Percentiles rank a stretch among this genome's conserved stretches.
These are phyloP conservation scores for Phortica magna DNA, from an alignment of 2,888 invertebrate genomes.

Conservation along the genomic window DNA sequence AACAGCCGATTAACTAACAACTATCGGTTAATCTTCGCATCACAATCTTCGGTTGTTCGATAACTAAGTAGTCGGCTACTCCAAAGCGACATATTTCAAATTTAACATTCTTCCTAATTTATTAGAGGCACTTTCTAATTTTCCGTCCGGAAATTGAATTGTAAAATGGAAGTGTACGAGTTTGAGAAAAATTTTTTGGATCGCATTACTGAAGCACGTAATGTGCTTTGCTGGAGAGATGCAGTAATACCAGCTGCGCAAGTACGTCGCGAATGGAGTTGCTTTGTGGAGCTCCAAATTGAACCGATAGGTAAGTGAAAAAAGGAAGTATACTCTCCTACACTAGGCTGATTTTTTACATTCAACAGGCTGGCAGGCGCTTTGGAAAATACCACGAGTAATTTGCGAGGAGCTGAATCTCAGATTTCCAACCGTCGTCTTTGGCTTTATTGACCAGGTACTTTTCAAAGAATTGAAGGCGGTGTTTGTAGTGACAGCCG, in stretches of 20 bases:
- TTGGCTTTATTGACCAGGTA: slow-evolving; percentile 80
- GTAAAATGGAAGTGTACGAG: slow-evolving; percentile 80
- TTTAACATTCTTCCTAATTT: slow-evolving; percentile 37
- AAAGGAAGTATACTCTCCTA: slow-evolving; percentile 30
- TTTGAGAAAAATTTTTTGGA: slow-evolving; percentile 81
- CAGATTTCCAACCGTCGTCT: slow-evolving; percentile 81
- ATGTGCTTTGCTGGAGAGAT: slow-evolving; percentile 78
- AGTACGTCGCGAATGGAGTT: slow-evolving; percentile 80
- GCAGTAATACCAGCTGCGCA: slow-evolving; percentile 78
- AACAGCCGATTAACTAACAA: too few relatives aligned
- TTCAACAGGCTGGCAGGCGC: slow-evolving; percentile 80
- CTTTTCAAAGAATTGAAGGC: slow-evolving; percentile 79
- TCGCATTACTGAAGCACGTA: slow-evolving; percentile 79
- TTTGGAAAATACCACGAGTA: slow-evolving; percentile 82
- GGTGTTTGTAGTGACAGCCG: slow-evolving; percentile 79
- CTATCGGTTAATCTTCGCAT: too few relatives aligned
- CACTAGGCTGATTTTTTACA: not conserved
- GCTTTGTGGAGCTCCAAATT: slow-evolving; percentile 80
- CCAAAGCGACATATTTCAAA: slow-evolving; percentile 48
- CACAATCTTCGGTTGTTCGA: too few relatives aligned
- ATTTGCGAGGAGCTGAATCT: slow-evolving; percentile 81
- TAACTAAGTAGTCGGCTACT: not conserved
- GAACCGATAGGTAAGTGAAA: slow-evolving; percentile 78
- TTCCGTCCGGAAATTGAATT: slow-evolving; percentile 7
- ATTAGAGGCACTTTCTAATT: too few relatives aligned